A percentile compares a stretch with the other conserved stretches of the same genome.
These are phyloP conservation scores for Gadopsis bispinosus DNA, from an alignment of 2,797 vertebrate species.

Conservation along the genomic window DNA sequence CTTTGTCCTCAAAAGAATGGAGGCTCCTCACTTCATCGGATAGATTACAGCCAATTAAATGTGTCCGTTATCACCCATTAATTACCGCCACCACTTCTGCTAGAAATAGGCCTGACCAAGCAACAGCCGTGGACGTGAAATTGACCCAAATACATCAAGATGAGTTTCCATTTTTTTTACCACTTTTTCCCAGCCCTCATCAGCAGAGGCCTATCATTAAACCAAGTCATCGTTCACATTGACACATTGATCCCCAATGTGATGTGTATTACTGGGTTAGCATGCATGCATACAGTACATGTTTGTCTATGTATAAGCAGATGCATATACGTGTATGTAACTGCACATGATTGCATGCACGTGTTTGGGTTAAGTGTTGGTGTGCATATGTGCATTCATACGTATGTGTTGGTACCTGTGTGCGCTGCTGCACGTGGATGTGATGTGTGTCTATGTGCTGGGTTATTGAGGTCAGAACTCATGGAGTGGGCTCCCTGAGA, in stretches of 20 bases:
- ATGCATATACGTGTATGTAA: not conserved
- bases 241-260: slow-evolving; percentile 64
- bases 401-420: not conserved
- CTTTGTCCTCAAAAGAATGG: slow-evolving; percentile 70
- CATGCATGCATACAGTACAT: not conserved
- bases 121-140: slow-evolving; percentile 68
- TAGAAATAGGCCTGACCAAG: slow-evolving; percentile 79
- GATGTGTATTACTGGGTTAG: slow-evolving; percentile 38
- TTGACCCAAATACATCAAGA: slow-evolving; percentile 85
- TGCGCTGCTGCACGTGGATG: slow-evolving; percentile 19
- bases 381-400: not conserved
- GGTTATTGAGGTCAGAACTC: slow-evolving; percentile 69
- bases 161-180: slow-evolving; percentile 79
- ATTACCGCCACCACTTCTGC: slow-evolving; percentile 74
- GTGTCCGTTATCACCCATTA: slow-evolving; percentile 79
- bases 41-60: slow-evolving; percentile 83
- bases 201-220: slow-evolving; percentile 66
- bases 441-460: slow-evolving; percentile 6
- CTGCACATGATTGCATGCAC: not conserved
- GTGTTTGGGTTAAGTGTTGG: not conserved
- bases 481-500: slow-evolving; percentile 65
- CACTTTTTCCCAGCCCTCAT: slow-evolving; percentile 69
- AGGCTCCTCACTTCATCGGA: slow-evolving; percentile 70
- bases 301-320: slow-evolving; percentile 6
- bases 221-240: slow-evolving; percentile 58